phyloP scores from a whole-genome alignment of 2,113 vertebrate genomes.

The Salvelinus namaycush region DNA sequence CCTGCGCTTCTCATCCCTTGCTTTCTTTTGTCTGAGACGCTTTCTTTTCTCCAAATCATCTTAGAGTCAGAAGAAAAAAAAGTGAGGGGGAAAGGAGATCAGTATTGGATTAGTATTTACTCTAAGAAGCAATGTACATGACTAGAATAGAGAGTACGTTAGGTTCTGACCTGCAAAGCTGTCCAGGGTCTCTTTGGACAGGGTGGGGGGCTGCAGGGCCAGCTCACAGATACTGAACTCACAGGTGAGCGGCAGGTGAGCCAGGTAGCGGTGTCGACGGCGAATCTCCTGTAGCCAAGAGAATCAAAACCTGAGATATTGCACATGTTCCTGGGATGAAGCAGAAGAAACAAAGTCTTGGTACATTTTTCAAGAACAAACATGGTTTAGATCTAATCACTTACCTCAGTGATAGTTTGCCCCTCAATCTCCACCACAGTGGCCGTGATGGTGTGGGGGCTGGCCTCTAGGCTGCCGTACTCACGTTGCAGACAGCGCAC shows the following conservation, averaged over 20 bases:
- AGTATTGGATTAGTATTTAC: too few relatives aligned
- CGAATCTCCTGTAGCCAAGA: conserved; percentile 83
- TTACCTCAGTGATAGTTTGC: conserved; percentile 93
- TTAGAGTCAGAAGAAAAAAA: conserved; percentile 36
- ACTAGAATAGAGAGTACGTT: too few relatives aligned
- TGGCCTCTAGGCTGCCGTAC: conserved; percentile 92
- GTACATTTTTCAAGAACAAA: not conserved
- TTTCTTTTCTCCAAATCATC: conserved; percentile 95
- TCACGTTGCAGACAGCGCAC: conserved; percentile 91
- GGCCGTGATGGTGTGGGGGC: conserved; percentile 91
- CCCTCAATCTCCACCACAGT: conserved; percentile 92
- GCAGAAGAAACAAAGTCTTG: not conserved
- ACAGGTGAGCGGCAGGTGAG: conserved; percentile 95
- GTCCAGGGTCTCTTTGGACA: conserved; percentile 92
- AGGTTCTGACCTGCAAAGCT: conserved; percentile 84
- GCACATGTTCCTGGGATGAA: not conserved
- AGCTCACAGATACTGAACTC: conserved; percentile 98
- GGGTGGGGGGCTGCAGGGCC: conserved; percentile 86
- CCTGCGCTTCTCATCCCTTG: conserved; percentile 89
- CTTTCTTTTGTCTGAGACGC: conserved; percentile 91
- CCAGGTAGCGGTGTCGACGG: conserved; percentile 91
- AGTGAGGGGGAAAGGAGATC: not conserved
- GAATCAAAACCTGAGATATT: too few relatives aligned
- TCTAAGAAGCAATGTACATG: not conserved
- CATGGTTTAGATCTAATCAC: not conserved